Evolutionary conservation across 2,888 invertebrate genomes (phyloP).

Genomic region (Drosophila limbata): DNA sequence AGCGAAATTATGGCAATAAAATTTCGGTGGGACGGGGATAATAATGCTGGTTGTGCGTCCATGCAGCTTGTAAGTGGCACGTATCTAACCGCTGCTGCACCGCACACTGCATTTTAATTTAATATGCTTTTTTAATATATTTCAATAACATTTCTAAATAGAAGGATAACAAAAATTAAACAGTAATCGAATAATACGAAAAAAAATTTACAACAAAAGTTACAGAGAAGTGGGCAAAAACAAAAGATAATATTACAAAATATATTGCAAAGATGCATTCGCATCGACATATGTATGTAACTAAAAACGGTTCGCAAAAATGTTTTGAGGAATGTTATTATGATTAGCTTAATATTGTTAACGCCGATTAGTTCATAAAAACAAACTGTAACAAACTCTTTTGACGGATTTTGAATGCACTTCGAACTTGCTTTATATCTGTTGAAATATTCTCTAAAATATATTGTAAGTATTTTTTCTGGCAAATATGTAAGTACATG

Average conservation of each 20-base stretch:
- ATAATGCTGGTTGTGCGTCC: constrained; percentile 77
- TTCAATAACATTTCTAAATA: constrained; percentile 50
- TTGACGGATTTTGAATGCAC: constrained; percentile 67
- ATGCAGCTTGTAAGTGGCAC: constrained; percentile 57
- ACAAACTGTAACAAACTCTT: constrained; percentile 78
- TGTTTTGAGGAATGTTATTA: constrained; percentile 83
- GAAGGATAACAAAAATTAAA: constrained; percentile 53
- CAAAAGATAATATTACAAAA: constrained; percentile 43
- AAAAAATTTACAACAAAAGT: constrained; percentile 54
- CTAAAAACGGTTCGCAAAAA: constrained; percentile 54
- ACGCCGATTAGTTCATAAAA: constrained; percentile 67
- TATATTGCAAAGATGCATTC: constrained; percentile 43
- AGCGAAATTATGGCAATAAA: constrained; percentile 70
- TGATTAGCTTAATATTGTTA: constrained; percentile 59
- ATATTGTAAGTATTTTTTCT: constrained; percentile 57
- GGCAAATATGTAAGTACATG: constrained; percentile 63
- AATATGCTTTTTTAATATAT: constrained; percentile 21
- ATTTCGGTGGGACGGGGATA: constrained; percentile 77
- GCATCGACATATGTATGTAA: constrained; percentile 37
- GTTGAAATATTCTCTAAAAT: constrained; percentile 70
- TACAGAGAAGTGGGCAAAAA: constrained; percentile 54
- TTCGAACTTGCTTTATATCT: constrained; percentile 51
- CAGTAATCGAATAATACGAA: constrained; percentile 27
- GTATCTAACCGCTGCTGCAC: constrained; percentile 26
- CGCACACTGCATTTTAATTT: constrained; percentile 35